Evolutionary conservation across 2,113 vertebrate genomes (phyloP).

Genomic region (Chaetodon trifascialis): DNA sequence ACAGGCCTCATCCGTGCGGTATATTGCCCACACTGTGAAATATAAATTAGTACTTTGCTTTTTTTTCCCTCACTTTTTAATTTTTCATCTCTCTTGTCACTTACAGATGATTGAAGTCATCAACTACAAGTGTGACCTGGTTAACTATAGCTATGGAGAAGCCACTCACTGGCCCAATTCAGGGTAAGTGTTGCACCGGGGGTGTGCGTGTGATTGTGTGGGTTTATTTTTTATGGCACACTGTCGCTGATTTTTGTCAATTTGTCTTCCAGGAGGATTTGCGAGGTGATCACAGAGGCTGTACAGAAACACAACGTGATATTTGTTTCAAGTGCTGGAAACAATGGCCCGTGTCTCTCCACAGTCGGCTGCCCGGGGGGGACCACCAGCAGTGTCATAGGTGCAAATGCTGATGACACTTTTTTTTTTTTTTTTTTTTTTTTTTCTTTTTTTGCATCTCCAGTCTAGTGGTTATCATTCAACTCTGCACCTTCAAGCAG

Average conservation of each 20-base stretch:
- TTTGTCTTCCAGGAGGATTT: conserved; percentile 91
- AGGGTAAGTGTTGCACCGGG: conserved; percentile 85
- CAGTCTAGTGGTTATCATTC: neutral
- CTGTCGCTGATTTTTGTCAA: neutral
- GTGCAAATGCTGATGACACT: conserved; percentile 71
- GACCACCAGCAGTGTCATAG: conserved; percentile 95
- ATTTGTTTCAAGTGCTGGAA: conserved; percentile 97
- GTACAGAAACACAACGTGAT: conserved; percentile 98
- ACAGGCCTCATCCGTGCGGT: conserved; percentile 98
- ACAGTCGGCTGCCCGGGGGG: conserved; percentile 98
- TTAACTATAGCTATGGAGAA: conserved; percentile 99
- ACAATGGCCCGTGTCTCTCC: conserved; percentile 97
- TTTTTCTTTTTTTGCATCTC: neutral
- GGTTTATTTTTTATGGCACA: neutral
- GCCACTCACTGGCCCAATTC: conserved; percentile 99
- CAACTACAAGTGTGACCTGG: conserved; percentile 98
- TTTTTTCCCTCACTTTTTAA: neutral
- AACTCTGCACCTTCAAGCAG: neutral
- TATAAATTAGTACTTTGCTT: neutral
- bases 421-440: too few relatives aligned
- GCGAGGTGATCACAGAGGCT: conserved; percentile 96
- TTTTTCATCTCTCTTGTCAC: conserved; percentile 4
- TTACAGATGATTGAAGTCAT: conserved; percentile 98
- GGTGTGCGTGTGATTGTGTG: neutral
- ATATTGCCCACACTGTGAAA: conserved; percentile 38